Evolutionary conservation across 2,888 invertebrate genomes (phyloP).

Genomic region (Muschampia staudingeri): DNA sequence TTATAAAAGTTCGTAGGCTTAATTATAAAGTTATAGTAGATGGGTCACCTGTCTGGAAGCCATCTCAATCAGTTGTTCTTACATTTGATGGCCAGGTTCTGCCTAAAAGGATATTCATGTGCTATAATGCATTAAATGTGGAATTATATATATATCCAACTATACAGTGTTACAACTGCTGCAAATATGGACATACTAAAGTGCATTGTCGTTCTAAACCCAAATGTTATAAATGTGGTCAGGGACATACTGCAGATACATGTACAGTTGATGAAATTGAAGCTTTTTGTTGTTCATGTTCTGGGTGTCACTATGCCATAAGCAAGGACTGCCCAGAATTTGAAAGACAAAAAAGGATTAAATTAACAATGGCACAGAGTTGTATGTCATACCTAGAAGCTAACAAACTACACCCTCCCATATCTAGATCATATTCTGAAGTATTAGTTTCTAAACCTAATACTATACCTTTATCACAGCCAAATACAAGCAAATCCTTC

Average conservation of each 20-base stretch:
- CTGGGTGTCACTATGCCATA: slow-evolving; percentile 43
- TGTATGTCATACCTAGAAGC: slow-evolving; percentile 39
- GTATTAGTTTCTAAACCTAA: slow-evolving; percentile 5
- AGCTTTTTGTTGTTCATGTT: slow-evolving; percentile 42
- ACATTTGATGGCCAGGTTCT: slow-evolving; percentile 32
- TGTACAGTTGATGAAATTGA: slow-evolving; percentile 33
- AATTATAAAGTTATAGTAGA: slow-evolving; percentile 9
- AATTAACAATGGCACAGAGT: slow-evolving; percentile 48
- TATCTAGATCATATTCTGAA: slow-evolving; percentile 29
- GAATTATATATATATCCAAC: slow-evolving; percentile 57
- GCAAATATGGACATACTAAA: slow-evolving; percentile 54
- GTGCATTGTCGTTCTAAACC: slow-evolving; percentile 46
- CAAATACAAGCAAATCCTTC: neutral
- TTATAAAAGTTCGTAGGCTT: too few species aligned
- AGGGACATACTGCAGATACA: too few species aligned
- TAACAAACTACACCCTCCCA: neutral
- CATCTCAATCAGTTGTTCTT: slow-evolving; percentile 9
- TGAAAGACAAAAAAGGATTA: slow-evolving; percentile 43
- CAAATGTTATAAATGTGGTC: slow-evolving; percentile 50
- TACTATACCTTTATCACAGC: neutral
- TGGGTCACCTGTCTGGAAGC: slow-evolving; percentile 14
- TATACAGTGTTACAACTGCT: slow-evolving; percentile 53
- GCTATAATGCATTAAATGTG: slow-evolving; percentile 32
- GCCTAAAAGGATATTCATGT: slow-evolving; percentile 24
- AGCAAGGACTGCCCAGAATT: slow-evolving; percentile 43